A percentile compares a stretch with the other conserved stretches of the same genome.
These are phyloP conservation scores for Tachyglossus aculeatus DNA, from an alignment of 2,797 vertebrate genomes.

Conservation along the genomic window DNA sequence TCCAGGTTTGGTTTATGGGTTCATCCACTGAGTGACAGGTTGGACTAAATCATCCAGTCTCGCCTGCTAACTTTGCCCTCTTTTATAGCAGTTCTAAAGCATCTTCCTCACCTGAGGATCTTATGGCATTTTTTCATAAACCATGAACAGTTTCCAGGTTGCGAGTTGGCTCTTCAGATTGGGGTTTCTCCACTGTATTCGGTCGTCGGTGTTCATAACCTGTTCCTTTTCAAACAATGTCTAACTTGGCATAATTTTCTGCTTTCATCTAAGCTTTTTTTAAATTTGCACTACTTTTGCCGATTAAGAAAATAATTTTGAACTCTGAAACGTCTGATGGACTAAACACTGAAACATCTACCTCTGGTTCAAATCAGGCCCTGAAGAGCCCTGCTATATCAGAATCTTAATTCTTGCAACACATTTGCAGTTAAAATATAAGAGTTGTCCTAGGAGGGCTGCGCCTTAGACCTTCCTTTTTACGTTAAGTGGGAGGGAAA, in stretches of 20 bases:
- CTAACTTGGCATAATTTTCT: neutral
- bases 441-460: neutral
- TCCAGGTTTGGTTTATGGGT: no score
- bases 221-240: neutral
- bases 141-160: neutral
- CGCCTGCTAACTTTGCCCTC: neutral
- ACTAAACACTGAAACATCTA: conserved; percentile 60
- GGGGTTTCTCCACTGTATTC: neutral
- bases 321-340: conserved; percentile 40
- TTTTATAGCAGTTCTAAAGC: no score
- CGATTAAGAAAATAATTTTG: conserved; percentile 49
- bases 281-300: neutral
- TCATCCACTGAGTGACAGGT: neutral
- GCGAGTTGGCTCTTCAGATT: neutral
- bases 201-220: neutral
- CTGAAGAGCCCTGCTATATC: conserved; percentile 33
- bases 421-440: conserved; percentile 69
- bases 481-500: neutral
- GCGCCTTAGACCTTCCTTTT: neutral
- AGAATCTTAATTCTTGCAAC: conserved; percentile 46
- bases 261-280: conserved; percentile 3
- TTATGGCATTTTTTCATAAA: neutral
- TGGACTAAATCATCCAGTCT: neutral
- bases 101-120: neutral
- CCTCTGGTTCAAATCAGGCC: conserved; percentile 50